Conservation (phyloP, 2,113 vertebrate species). For the Brachyhypopomus occidentalis region DNA sequence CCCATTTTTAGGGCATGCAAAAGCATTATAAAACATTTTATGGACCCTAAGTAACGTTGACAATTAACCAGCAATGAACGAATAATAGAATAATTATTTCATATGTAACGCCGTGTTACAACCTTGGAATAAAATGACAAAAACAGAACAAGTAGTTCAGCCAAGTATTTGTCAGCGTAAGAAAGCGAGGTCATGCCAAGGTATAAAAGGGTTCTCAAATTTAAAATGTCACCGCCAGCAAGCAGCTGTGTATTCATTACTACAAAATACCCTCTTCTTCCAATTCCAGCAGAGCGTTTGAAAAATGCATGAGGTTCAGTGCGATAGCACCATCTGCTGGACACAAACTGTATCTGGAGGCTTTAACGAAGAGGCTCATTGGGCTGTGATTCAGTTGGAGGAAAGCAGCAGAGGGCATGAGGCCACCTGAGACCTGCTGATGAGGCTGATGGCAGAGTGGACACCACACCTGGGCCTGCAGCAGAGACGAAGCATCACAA, state of each 20-base stretch:
- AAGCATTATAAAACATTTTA: neutral
- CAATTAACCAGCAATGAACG: neutral
- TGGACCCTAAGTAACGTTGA: neutral
- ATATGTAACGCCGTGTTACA: neutral
- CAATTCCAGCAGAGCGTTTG: neutral
- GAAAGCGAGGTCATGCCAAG: neutral
- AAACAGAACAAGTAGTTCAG: neutral
- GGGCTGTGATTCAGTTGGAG: neutral
- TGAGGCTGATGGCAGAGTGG: constrained; percentile 13
- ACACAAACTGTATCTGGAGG: neutral
- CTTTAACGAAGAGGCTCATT: constrained; percentile 23
- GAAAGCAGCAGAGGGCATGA: neutral
- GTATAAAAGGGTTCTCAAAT: constrained; percentile 7
- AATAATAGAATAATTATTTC: neutral
- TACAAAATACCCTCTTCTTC: constrained; percentile 4
- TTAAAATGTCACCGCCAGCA: neutral
- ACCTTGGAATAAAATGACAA: neutral
- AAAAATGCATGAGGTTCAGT: constrained; percentile 15
- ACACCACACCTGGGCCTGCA: neutral
- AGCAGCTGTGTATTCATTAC: constrained; percentile 20
- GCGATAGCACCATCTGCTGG: neutral
- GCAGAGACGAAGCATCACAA: constrained; percentile 11
- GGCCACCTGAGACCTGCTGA: neutral
- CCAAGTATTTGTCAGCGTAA: neutral
- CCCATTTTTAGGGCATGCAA: neutral